Conservation (phyloP, 2,888 invertebrate species). For the Synergus itoensis region DNA sequence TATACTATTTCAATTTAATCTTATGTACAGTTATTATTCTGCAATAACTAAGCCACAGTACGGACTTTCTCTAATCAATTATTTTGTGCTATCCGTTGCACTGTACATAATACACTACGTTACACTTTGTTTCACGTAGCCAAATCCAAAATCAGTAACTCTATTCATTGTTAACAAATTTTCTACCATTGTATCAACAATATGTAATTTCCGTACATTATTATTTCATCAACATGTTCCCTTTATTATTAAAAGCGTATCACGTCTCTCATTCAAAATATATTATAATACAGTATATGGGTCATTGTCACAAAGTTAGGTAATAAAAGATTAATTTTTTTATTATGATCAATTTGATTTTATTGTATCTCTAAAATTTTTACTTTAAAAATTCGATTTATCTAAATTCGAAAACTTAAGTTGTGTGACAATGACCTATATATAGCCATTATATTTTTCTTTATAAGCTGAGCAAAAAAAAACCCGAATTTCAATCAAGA, state of each 20-base stretch:
- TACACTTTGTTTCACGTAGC: background rate
- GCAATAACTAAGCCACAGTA: background rate
- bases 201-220: background rate
- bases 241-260: too few relatives aligned
- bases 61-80: background rate
- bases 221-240: background rate
- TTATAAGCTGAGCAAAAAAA: background rate
- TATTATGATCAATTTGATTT: too few relatives aligned
- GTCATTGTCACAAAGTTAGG: too few relatives aligned
- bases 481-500: background rate
- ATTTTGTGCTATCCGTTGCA: background rate
- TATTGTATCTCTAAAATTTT: too few relatives aligned
- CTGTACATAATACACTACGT: background rate
- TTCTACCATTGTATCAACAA: background rate
- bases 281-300: too few relatives aligned
- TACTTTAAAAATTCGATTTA: too few relatives aligned
- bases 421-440: too few relatives aligned
- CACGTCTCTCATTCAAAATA: too few relatives aligned
- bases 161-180: conserved; percentile 8
- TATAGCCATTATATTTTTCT: too few relatives aligned
- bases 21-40: background rate
- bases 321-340: too few relatives aligned
- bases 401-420: too few relatives aligned
- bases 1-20: background rate
- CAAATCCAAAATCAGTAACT: conserved; percentile 33